Conservation (phyloP, 2,888 invertebrate species). For the Himalopsyche japonica region DNA sequence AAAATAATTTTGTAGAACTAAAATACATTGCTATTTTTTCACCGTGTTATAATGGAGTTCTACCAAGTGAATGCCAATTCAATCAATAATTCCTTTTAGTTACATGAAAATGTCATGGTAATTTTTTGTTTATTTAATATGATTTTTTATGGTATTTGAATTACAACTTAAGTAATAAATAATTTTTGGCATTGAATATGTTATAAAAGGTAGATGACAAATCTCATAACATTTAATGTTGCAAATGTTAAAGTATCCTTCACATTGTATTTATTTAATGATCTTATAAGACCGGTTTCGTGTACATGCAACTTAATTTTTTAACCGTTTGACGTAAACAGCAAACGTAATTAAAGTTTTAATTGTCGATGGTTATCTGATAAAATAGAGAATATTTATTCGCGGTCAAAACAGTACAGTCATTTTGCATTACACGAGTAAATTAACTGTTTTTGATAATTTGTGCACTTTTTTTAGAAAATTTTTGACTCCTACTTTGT, state of each 20-base stretch:
- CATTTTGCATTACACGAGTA: neutral
- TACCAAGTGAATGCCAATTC: too few relatives aligned
- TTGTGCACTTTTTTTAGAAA: too few relatives aligned
- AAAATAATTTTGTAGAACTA: too few relatives aligned
- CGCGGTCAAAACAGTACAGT: neutral
- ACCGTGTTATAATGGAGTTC: too few relatives aligned
- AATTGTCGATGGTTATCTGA: neutral
- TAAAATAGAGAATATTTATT: neutral
- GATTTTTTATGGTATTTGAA: too few relatives aligned
- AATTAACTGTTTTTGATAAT: neutral
- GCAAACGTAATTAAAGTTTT: neutral
- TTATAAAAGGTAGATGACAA: neutral
- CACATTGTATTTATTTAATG: neutral
- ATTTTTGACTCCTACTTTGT: neutral
- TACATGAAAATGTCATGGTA: too few relatives aligned
- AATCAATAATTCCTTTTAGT: too few relatives aligned
- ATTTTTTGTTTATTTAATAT: too few relatives aligned
- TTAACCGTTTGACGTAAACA: neutral
- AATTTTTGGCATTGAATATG: neutral
- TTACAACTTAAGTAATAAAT: neutral
- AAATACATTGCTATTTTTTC: too few relatives aligned
- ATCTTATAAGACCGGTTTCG: neutral
- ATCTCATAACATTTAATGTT: neutral
- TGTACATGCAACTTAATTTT: neutral
- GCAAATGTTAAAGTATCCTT: neutral